phyloP scores from a whole-genome alignment of 2,797 vertebrate species.

The Bufotes viridis region DNA sequence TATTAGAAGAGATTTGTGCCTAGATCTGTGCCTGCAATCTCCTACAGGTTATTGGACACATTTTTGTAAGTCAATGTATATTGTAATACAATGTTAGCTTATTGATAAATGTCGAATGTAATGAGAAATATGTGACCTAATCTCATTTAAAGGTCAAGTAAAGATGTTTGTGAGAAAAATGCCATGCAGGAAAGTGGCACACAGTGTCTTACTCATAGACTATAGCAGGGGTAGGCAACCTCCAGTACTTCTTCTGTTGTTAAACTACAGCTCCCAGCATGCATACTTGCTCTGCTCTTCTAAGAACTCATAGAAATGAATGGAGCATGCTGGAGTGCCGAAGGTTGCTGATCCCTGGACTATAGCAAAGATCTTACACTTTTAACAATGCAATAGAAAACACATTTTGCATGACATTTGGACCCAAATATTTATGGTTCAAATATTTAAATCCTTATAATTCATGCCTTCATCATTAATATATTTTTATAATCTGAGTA shows the following conservation, averaged over 20 bases:
- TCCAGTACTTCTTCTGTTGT: too few relatives aligned
- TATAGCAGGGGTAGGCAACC: background rate
- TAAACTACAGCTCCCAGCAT: too few relatives aligned
- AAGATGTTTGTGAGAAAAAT: background rate
- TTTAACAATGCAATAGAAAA: background rate
- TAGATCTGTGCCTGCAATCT: background rate
- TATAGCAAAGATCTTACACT: background rate
- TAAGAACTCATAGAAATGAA: too few relatives aligned
- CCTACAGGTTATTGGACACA: slow-evolving; percentile 4
- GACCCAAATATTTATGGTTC: too few relatives aligned
- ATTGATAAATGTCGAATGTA: background rate
- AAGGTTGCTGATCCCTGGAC: too few relatives aligned
- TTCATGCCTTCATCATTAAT: too few relatives aligned
- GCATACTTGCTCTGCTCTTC: too few relatives aligned
- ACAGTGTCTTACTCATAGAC: background rate
- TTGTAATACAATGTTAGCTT: background rate
- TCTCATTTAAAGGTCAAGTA: background rate
- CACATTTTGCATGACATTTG: background rate
- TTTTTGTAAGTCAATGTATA: background rate
- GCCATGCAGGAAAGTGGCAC: background rate
- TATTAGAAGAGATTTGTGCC: slow-evolving; percentile 24
- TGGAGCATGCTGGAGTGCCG: too few relatives aligned
- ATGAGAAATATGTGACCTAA: background rate
- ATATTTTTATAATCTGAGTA: too few relatives aligned
- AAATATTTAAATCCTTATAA: too few relatives aligned